Evolutionary conservation across 2,888 invertebrate genomes (phyloP).

Genomic region (Zhengitettix transpicula): DNA sequence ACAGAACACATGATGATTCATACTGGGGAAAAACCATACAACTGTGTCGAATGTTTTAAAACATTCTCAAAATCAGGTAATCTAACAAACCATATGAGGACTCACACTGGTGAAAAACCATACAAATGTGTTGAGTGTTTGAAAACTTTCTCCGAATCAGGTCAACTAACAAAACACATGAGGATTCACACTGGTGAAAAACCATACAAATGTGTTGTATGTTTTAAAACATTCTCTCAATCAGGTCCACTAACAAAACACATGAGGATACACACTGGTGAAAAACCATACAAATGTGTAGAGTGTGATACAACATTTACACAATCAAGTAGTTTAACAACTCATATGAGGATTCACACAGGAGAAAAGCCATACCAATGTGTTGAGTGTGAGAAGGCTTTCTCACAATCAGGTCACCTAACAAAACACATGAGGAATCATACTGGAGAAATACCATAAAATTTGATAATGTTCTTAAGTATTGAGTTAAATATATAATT

Average conservation of each 20-base stretch:
- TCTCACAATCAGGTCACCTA: not conserved
- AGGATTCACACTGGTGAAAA: slow-evolving; percentile 22
- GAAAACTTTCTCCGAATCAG: slow-evolving; percentile 20
- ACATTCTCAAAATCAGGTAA: slow-evolving; percentile 6
- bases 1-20: slow-evolving; percentile 8
- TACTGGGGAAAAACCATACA: slow-evolving; percentile 6
- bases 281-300: not conserved
- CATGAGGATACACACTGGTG: slow-evolving; percentile 3
- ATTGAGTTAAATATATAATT: too few relatives aligned
- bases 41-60: slow-evolving; percentile 5
- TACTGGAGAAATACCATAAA: not conserved
- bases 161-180: slow-evolving; percentile 20
- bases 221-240: slow-evolving; percentile 20
- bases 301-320: not conserved
- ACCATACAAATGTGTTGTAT: slow-evolving; percentile 19
- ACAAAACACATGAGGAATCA: not conserved
- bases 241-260: slow-evolving; percentile 23
- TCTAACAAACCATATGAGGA: slow-evolving; percentile 3
- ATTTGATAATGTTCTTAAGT: too few relatives aligned
- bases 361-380: not conserved
- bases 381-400: not conserved
- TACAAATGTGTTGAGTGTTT: slow-evolving; percentile 19
- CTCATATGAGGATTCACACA: not conserved
- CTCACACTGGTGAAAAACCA: slow-evolving; percentile 19
- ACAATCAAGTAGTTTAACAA: not conserved